These are phyloP conservation scores for Cynoglossus semilaevis DNA, from an alignment of 2,113 vertebrate species.

Conservation along the genomic window DNA sequence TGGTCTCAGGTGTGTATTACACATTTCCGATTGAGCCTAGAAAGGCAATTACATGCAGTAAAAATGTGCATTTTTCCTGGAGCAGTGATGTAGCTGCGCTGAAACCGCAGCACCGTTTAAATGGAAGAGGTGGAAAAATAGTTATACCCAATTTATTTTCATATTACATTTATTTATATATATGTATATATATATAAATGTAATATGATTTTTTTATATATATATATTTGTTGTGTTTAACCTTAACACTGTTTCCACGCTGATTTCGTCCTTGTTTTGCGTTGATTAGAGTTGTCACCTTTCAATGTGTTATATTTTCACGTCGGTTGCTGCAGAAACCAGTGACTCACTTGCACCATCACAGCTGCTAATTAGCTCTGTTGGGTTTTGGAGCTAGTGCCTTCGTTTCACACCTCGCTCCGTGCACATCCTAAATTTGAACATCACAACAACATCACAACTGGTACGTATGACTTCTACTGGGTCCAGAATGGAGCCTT, in stretches of 20 bases:
- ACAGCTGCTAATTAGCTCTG: conserved; percentile 72
- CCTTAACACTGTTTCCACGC: not conserved
- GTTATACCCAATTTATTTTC: not conserved
- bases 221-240: too few species aligned
- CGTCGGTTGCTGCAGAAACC: conserved; percentile 65
- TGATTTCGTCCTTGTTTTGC: not conserved
- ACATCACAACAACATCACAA: conserved; percentile 1
- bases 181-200: not conserved
- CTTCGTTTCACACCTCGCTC: conserved; percentile 59
- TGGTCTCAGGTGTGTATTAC: conserved; percentile 43
- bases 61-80: conserved; percentile 28
- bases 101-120: conserved; percentile 1
- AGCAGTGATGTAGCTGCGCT: conserved; percentile 10
- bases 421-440: conserved; percentile 55
- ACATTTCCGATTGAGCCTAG: conserved; percentile 32
- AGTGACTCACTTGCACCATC: conserved; percentile 55
- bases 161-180: not conserved
- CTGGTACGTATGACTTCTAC: conserved; percentile 28
- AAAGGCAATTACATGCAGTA: conserved; percentile 29
- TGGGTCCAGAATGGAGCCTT: conserved; percentile 12
- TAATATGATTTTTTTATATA: not conserved
- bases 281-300: conserved; percentile 26
- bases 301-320: conserved; percentile 69
- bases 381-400: conserved; percentile 64
- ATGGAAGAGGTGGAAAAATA: not conserved